Conservation (phyloP, 2,113 vertebrate genomes). For the Limnothrissa miodon region DNA sequence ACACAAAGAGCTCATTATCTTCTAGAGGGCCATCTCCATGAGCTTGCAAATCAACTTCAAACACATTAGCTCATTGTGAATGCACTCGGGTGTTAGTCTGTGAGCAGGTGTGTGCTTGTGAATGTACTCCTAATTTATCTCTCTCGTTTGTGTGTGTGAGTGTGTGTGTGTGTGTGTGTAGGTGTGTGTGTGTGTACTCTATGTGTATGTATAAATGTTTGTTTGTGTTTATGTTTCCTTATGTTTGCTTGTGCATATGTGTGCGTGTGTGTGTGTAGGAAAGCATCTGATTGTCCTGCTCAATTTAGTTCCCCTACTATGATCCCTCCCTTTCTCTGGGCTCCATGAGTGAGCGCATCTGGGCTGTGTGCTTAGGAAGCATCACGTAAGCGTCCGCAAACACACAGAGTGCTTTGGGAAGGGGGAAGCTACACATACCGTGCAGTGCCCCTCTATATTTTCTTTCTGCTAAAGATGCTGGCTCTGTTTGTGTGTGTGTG, state of each 20-base stretch:
- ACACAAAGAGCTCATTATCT: constrained; percentile 5
- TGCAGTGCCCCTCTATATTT: background rate
- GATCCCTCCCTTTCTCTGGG: background rate
- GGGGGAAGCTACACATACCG: background rate
- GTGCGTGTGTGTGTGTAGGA: background rate
- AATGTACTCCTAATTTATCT: background rate
- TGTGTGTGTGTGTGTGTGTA: background rate
- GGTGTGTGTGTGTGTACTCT: background rate
- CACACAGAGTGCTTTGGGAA: background rate
- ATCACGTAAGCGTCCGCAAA: background rate
- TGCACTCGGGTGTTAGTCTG: background rate
- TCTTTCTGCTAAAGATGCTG: background rate
- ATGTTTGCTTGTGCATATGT: background rate
- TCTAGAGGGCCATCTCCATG: constrained; percentile 8
- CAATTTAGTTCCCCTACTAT: background rate
- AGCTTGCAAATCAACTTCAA: constrained; percentile 30
- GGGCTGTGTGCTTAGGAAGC: too few relatives aligned
- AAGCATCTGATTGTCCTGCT: background rate
- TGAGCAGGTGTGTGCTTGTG: background rate
- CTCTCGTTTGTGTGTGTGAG: background rate
- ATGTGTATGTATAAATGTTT: background rate
- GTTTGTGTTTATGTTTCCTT: background rate
- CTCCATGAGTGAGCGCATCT: background rate
- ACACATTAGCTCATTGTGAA: constrained; percentile 25
- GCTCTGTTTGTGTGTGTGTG: background rate